Base-by-base conservation (phyloP, 2,888 invertebrate genomes). In the Rhagonycha lutea region DNA sequence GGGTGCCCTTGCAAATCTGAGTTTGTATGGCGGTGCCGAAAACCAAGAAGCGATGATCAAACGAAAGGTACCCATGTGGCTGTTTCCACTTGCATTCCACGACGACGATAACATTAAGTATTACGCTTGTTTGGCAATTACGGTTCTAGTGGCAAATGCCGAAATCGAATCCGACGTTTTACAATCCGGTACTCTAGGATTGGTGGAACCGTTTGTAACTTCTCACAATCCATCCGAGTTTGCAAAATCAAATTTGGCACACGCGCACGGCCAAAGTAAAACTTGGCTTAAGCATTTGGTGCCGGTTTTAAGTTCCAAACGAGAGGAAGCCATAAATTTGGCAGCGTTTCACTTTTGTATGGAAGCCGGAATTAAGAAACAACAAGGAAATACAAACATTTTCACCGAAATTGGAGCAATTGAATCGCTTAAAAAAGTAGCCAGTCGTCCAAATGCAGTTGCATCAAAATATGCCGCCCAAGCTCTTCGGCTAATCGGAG, bases 261-360 rank as follows among this genome's bases (percentile, higher is more conserved):
- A 98, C 86, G 96, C 97, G 4, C 98, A 98, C 84, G 98, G 98
- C 0, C 97, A 98, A 88, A 97, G 98, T 85, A 95, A 96, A 86
- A 96, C 96, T 83, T 98, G 98, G 98, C 89, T 99, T 72, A 92
- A 95, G 87, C 91, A 96, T 82, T 90, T 99, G 80, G 96, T 99
- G 4, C 98, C 98, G 0, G 96, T 99, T 11, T 89, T 99, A 72
- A 95, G 95, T 86, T 98, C 98, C 61, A 96, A 98, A 86, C 91
- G 98, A 78, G 97, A 98, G 86, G 99, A 99, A 88, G 98, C 99
- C 0, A 92, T 98, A 83, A 98, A 97, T 86, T 89, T 99, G 82
- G 99, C 98, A 4, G 98, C 99, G 47, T 99, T 99, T 87, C 99
- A 99, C 86, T 96, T 98, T 87, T 98, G 98, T 85, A 98, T 99